phyloP scores from a whole-genome alignment of 2,888 invertebrate species.

The Latheticus oryzae region DNA sequence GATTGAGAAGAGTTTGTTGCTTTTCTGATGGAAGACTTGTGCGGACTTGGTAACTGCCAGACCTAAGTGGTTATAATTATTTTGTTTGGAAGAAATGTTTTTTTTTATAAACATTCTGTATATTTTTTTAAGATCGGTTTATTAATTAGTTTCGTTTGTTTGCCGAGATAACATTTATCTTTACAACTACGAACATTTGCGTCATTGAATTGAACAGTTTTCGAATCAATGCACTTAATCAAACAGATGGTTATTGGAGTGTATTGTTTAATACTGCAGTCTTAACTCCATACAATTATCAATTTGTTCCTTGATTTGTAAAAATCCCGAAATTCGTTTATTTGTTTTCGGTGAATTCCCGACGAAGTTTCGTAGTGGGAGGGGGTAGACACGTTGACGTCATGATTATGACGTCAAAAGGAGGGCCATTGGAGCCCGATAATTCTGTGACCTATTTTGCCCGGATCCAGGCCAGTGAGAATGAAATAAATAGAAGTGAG shows the following conservation, averaged over 20 bases:
- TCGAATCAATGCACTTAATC: constrained; percentile 37
- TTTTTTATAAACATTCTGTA: not conserved
- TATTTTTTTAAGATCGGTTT: constrained; percentile 12
- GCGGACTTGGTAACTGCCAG: constrained; percentile 72
- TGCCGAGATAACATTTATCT: constrained; percentile 32
- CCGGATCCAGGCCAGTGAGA: constrained; percentile 43
- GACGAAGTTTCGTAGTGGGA: not conserved
- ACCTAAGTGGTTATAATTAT: constrained; percentile 63
- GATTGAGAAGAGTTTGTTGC: constrained; percentile 63
- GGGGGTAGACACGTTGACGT: constrained; percentile 30
- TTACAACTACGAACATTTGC: constrained; percentile 28
- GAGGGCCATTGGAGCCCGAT: constrained; percentile 35
- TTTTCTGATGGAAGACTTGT: constrained; percentile 67
- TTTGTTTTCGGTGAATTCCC: not conserved
- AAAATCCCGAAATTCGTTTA: too few species aligned
- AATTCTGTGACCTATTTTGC: constrained; percentile 46
- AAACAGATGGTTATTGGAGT: constrained; percentile 33
- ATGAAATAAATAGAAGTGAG: constrained; percentile 39
- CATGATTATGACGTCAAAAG: constrained; percentile 42
- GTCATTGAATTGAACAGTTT: constrained; percentile 21
- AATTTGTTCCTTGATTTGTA: too few species aligned
- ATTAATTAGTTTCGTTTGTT: constrained; percentile 29
- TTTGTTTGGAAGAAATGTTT: not conserved
- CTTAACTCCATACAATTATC: too few species aligned
- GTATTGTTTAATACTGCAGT: constrained; percentile 25